A percentile compares a stretch with the other conserved stretches of the same genome.
Conservation (phyloP, 2,888 invertebrate species). For the Phortica okadai region DNA sequence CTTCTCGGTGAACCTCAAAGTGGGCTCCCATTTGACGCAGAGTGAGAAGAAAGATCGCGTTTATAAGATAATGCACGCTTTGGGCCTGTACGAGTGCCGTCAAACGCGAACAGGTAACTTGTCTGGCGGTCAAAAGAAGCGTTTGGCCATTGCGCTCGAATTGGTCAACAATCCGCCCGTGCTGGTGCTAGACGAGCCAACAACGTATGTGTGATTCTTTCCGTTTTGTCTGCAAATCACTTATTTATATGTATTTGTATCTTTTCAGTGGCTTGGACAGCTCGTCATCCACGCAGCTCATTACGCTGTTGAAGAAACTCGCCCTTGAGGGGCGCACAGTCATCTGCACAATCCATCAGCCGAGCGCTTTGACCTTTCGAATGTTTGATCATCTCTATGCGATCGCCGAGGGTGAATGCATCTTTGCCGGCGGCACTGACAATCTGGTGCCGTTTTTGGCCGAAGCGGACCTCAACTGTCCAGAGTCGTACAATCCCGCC, state of each 20-base stretch:
- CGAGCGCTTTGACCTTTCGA: constrained; percentile 89
- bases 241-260: neutral
- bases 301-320: constrained; percentile 87
- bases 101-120: constrained; percentile 84
- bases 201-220: constrained; percentile 81
- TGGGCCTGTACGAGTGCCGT: constrained; percentile 83
- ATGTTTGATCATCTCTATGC: constrained; percentile 94
- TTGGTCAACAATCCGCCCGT: constrained; percentile 93
- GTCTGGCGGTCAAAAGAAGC: constrained; percentile 93
- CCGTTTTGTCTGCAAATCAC: neutral
- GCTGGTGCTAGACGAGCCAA: constrained; percentile 96
- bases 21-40: constrained; percentile 81
- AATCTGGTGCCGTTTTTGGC: constrained; percentile 87
- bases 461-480: constrained; percentile 85
- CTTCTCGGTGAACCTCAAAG: constrained; percentile 91
- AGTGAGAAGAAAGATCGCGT: constrained; percentile 83
- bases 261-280: constrained; percentile 86
- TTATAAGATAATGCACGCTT: constrained; percentile 85
- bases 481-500: constrained; percentile 92
- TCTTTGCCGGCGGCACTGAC: constrained; percentile 87
- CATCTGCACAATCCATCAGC: constrained; percentile 94
- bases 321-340: constrained; percentile 91
- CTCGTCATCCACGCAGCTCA: constrained; percentile 88
- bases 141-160: constrained; percentile 93
- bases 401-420: constrained; percentile 86